Base-by-base conservation (phyloP, 2,888 invertebrate species). In the Gibbula magus region DNA sequence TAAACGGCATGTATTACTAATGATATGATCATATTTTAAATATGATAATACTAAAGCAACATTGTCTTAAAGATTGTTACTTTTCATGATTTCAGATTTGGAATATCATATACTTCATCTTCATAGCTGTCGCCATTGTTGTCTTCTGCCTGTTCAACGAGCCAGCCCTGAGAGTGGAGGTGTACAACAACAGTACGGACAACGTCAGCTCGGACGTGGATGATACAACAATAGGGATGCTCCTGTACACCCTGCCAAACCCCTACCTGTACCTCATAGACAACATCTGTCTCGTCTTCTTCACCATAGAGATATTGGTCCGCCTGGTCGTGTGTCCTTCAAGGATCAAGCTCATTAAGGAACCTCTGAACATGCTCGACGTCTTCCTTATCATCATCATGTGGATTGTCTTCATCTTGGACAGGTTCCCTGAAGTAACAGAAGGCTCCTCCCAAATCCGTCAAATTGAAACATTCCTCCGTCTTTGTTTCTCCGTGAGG, bases 231-330 rank as follows among this genome's bases (percentile, higher is more conserved):
- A 22, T 25, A 51, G 56, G 76, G 73, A 77, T 80, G 77, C 77
- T 73, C 0, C 51, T 73, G 70, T 73, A 76, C 20, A 22, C 77
- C 70, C 39, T 53, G 54, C 70, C 78, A 16, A 73, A 81, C 39
- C 82, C 76, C n/a, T 76, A 77, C 22, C 75, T 88, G 53, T 81
- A 82, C 20, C 61, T 80, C 32, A 80, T 86, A 22, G 86, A 88
- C 81, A 82, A 84, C 39, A 78, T 83, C 10, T 83, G 86, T 25
- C 82, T 85, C 79, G 74, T 80, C n/a, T 85, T 88, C 76, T 89
- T 89, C 82, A 88, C 88, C 13, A 1, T 86, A 18, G 89, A 89
- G 79, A 79, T 88, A n/a, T 10, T 86, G 7, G 54, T 86, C 32
- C 80, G 87, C 0, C 77, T 87, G 18, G 35, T 79, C n/a, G 79